Evolutionary conservation across 2,888 invertebrate genomes (phyloP), one percentile per base, ranked within the genome.

Genomic region (Cephus spinipes): DNA sequence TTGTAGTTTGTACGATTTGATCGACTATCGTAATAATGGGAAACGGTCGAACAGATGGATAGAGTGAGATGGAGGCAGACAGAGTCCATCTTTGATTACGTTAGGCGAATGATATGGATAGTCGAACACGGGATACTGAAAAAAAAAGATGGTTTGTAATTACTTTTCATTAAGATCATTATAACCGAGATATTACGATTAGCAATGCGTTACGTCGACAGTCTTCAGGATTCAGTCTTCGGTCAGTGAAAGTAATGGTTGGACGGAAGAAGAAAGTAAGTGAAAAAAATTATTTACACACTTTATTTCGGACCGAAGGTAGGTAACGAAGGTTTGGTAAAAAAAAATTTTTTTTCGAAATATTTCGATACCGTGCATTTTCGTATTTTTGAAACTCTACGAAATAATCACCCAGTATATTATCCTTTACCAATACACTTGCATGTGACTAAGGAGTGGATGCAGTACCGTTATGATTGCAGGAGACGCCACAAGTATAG

Each of bases 381-480:
- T 55, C 23, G 34, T 23, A 0, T 23, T 12, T 23, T 33, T 35
- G n/a, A 33, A 69, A 35, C 32, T 33, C 11, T 1, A 75, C 32
- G n/a, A 76, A 85, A 85, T 84, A 86, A 82, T 84, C 84, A 83
- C 79, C 80, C 80, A 76, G 83, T 83, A 83, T 80, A 84, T 81
- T 81, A 81, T 76, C 73, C 77, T 76, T 77, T 79, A 76, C 74
- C 76, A 73, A 79, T 76, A 76, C 76, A 68, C 34, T 76, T 71
- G 81, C 76, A 77, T 73, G 77, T 83, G 74, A 77, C 81, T 83
- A 85, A 85, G 86, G 86, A 88, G 88, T 89, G 87, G 88, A 89
- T 87, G 86, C 81, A 79, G 86, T 89, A 90, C 90, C 90, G 90
- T 90, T 90, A 90, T 86, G 88, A 89, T 90, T 87, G 88, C 86